Percentiles rank a stretch among this genome's conserved stretches.
phyloP scores from a whole-genome alignment of 2,888 invertebrate species.

The Pachymerium ferrugineum region DNA sequence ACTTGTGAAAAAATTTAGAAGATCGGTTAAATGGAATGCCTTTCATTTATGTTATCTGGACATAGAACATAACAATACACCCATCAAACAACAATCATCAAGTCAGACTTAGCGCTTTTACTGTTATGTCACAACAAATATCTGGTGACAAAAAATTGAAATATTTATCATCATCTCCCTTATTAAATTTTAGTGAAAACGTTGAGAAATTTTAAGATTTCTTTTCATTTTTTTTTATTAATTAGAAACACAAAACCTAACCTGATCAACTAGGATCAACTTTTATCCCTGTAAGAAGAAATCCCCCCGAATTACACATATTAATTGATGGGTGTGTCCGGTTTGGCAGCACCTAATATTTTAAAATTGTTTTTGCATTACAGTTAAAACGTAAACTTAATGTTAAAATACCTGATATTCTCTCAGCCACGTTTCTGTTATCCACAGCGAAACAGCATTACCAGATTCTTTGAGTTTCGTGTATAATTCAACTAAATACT shows the following conservation, averaged over 20 bases:
- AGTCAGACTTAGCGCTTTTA: background rate
- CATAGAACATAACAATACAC: background rate
- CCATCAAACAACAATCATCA: background rate
- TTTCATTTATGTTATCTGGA: slow-evolving; percentile 1
- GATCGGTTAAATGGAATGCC: slow-evolving; percentile 17
- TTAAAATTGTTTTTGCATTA: background rate
- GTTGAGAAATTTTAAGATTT: too few relatives aligned
- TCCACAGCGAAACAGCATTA: slow-evolving; percentile 66
- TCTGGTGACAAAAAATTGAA: too few relatives aligned
- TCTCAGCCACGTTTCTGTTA: slow-evolving; percentile 81
- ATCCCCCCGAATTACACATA: slow-evolving; percentile 85
- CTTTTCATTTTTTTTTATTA: background rate
- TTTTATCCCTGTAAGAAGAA: slow-evolving; percentile 66
- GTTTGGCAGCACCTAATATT: slow-evolving; percentile 61
- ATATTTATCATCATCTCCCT: too few relatives aligned
- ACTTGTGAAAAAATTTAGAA: slow-evolving; percentile 10
- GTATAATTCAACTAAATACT: slow-evolving; percentile 76
- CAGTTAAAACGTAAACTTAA: background rate
- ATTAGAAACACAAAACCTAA: background rate
- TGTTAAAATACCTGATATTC: slow-evolving; percentile 79
- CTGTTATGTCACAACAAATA: too few relatives aligned
- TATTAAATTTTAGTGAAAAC: too few relatives aligned
- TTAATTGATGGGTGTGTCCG: slow-evolving; percentile 90
- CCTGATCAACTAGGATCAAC: slow-evolving; percentile 41
- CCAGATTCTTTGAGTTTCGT: slow-evolving; percentile 64